Evolutionary conservation across 2,797 vertebrate genomes (phyloP).

Genomic region (Eurystomus glaucurus): DNA sequence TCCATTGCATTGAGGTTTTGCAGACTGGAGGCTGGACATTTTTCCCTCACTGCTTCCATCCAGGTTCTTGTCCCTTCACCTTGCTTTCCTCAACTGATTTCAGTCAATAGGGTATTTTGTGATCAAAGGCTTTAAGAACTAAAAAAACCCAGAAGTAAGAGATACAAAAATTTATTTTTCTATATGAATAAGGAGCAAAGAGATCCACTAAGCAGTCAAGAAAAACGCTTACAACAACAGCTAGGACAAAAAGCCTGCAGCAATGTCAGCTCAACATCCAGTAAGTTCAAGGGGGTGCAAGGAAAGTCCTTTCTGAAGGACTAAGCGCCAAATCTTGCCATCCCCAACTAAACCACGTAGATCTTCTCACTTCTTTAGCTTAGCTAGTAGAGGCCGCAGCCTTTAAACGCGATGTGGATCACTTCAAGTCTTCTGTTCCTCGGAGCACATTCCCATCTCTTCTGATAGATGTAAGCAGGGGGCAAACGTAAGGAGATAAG

Average conservation of each 20-base stretch:
- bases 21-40: background rate
- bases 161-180: background rate
- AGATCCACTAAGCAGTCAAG: background rate
- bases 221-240: background rate
- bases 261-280: background rate
- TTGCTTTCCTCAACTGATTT: background rate
- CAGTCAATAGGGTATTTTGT: background rate
- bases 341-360: background rate
- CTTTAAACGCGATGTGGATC: background rate
- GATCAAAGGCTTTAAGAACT: background rate
- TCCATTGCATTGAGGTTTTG: background rate
- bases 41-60: background rate
- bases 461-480: background rate
- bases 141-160: background rate
- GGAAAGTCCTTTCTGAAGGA: background rate
- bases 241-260: conserved; percentile 11
- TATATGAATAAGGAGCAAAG: background rate
- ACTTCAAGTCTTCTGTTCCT: background rate
- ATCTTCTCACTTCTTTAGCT: background rate
- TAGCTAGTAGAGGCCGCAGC: background rate
- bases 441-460: background rate
- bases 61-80: background rate
- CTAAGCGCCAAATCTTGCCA: background rate
- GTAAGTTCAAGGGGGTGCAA: background rate
- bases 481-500: background rate